Percentiles rank a stretch among this genome's conserved stretches.
Conservation (phyloP, 2,113 vertebrate species). For the Nymphicus hollandicus region DNA sequence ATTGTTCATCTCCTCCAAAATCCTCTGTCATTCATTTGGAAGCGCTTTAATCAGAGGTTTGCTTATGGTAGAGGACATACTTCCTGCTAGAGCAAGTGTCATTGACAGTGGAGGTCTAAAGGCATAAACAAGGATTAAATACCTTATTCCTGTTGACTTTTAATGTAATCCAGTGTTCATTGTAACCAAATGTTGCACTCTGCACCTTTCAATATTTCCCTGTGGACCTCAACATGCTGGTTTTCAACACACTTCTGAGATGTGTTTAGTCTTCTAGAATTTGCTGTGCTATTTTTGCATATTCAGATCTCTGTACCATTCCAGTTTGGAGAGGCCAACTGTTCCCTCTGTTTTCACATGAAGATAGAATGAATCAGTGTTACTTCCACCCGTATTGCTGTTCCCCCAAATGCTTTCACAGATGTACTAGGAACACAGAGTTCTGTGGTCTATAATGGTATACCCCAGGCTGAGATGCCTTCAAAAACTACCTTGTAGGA, state of each 20-base stretch:
- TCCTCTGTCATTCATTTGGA: accelerated
- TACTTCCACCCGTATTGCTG: constrained; percentile 14
- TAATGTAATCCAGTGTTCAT: neutral
- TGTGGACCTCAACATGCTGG: neutral
- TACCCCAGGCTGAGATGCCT: neutral
- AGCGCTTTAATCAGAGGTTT: neutral
- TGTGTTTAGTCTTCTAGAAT: neutral
- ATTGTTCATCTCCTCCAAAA: neutral
- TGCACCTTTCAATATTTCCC: neutral
- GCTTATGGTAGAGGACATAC: neutral
- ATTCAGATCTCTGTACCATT: constrained; percentile 29
- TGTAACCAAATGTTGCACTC: neutral
- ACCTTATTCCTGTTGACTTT: neutral
- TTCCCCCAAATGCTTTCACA: constrained; percentile 52
- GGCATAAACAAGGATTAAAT: neutral
- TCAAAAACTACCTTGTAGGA: neutral
- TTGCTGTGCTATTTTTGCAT: constrained; percentile 29
- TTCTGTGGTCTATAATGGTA: neutral
- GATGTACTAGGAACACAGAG: constrained; percentile 56
- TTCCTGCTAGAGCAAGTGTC: neutral
- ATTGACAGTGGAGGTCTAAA: neutral
- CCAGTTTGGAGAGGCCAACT: constrained; percentile 52
- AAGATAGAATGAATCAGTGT: constrained; percentile 58
- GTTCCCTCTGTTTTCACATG: constrained; percentile 48
- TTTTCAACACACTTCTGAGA: neutral